Base-by-base conservation (phyloP, 2,113 vertebrate species). In the Grammomys dolichurus region DNA sequence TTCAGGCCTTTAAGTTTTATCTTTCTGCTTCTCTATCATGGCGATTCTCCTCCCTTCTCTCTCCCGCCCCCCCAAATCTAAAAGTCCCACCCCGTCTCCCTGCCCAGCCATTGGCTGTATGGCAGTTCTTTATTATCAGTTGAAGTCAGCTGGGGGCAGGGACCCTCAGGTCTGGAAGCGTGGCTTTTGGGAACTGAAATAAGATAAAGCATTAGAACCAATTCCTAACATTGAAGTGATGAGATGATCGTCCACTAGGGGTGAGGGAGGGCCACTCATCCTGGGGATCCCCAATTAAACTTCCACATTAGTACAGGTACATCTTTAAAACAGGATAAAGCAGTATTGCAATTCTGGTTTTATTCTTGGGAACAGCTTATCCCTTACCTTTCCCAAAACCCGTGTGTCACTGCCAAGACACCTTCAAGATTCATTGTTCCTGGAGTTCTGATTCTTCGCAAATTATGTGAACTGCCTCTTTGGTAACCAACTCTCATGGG, bases 311-410 rank as follows among this genome's bases (percentile, higher is more conserved):
- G 2, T 69, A 48, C 26, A 72, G 20, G 65, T 86, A 28, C 36
- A 63, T 36, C 22, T 63, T 54, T 17, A 63, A 48, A 89, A n/a
- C 20, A 77, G 54, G 63, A 78, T 20, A 58, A 76, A 69, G 31
- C 24, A 24, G 28, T 60, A 14, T 73, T 80, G 8, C 20, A 46
- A 3, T 72, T 84, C 22, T 90, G 13, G 48, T 43, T 90, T 93
- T 84, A 69, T 76, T 88, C 80, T 77, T 63, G 56, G 69, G 65
- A 40, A 94, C 33, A 36, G 20, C 54, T 58, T 92, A 81, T 88
- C 72, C 1, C 22, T 19, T 17, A 3, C 22, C 43, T 51, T 78
- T 11, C 8, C 4, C 14, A 43, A 65, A 63, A 43, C 40, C 26
- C 46, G 24, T 84, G 58, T 84, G 13, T 84, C 58, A 17, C n/a